A percentile compares a stretch with the other conserved stretches of the same genome.
These are phyloP conservation scores for Galleria mellonella DNA, from an alignment of 1,140 invertebrate genomes.

Conservation along the genomic window DNA sequence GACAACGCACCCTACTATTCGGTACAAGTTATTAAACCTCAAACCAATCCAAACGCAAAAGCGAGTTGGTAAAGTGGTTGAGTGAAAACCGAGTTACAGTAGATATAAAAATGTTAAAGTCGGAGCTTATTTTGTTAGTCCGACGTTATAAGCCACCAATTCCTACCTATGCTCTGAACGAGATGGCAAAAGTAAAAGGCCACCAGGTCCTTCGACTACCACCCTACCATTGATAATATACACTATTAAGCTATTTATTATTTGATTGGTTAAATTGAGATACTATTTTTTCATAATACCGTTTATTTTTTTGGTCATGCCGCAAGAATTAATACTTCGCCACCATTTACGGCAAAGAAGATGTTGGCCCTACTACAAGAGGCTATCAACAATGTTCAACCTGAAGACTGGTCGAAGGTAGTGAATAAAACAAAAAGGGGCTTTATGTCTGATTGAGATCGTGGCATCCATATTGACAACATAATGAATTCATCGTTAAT, in stretches of 20 bases:
- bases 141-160: slow-evolving; percentile 3
- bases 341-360: slow-evolving; percentile 6
- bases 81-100: not conserved
- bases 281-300: not conserved
- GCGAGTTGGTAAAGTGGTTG: not conserved
- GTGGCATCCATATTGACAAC: no score
- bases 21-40: no score
- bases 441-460: no score
- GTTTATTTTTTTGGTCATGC: not conserved
- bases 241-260: slow-evolving; percentile 23
- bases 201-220: slow-evolving; percentile 22
- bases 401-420: slow-evolving; percentile 2
- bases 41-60: no score
- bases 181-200: slow-evolving; percentile 1
- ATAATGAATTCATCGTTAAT: no score
- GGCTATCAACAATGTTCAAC: not conserved
- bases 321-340: slow-evolving; percentile 1
- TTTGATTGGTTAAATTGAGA: not conserved
- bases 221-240: slow-evolving; percentile 28
- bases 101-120: slow-evolving; percentile 3
- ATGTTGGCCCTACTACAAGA: slow-evolving; percentile 2
- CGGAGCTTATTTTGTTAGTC: slow-evolving; percentile 2
- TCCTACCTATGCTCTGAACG: not conserved
- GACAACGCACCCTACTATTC: not conserved
- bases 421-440: slow-evolving; percentile 1